A percentile compares a stretch with the other conserved stretches of the same genome.
These are phyloP conservation scores for Rhopalosiphum nymphaeae DNA, from an alignment of 2,888 invertebrate genomes.

Conservation along the genomic window DNA sequence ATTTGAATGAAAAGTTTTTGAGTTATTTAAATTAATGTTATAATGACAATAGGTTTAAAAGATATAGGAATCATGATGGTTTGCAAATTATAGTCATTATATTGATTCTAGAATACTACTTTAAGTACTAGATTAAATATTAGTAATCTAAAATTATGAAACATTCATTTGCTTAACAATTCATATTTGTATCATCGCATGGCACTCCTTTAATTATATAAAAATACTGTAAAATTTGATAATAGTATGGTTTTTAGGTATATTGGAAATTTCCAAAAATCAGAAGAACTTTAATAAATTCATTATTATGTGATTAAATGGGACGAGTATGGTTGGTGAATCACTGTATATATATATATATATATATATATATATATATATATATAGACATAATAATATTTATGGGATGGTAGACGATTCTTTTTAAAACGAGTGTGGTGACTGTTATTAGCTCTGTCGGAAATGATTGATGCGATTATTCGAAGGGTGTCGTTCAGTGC, in stretches of 20 bases:
- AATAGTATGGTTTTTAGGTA: background rate
- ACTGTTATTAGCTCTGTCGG: slow-evolving; percentile 20
- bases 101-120: background rate
- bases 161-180: background rate
- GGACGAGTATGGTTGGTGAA: background rate
- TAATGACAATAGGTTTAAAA: background rate
- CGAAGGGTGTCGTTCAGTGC: background rate
- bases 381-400: too few species aligned
- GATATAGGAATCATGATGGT: background rate
- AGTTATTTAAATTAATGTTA: background rate
- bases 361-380: background rate
- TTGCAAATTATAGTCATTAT: background rate
- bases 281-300: background rate
- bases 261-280: background rate
- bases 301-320: background rate
- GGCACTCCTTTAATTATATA: background rate
- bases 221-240: background rate
- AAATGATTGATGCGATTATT: slow-evolving; percentile 36
- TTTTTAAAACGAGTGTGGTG: background rate
- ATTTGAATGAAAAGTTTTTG: background rate
- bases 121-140: background rate
- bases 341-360: background rate
- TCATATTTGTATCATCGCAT: background rate
- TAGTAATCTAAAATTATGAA: background rate
- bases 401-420: background rate